phyloP scores from a whole-genome alignment of 2,888 invertebrate species.

The Eugnorisma glareosa region DNA sequence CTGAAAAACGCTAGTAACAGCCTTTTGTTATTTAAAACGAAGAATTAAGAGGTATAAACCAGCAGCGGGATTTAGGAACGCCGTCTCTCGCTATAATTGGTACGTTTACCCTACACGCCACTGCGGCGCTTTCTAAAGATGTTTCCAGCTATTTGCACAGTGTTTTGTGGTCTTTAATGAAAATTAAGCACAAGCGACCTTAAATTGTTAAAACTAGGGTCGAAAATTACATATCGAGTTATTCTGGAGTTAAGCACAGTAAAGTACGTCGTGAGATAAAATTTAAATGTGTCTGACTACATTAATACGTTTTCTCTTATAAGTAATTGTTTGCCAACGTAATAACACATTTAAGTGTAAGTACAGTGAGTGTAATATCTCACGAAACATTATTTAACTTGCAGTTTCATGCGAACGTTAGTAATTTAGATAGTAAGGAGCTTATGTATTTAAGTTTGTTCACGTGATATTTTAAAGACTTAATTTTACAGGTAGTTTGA shows the following conservation, averaged over 20 bases:
- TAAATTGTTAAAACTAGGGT: constrained; percentile 33
- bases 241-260: constrained; percentile 19
- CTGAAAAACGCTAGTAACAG: constrained; percentile 82
- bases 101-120: constrained; percentile 72
- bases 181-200: constrained; percentile 33
- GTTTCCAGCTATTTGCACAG: constrained; percentile 62
- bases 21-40: constrained; percentile 85
- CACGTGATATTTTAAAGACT: constrained; percentile 36
- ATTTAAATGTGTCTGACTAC: constrained; percentile 34
- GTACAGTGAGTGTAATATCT: constrained; percentile 33
- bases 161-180: constrained; percentile 47
- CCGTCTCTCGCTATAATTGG: constrained; percentile 73
- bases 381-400: constrained; percentile 33
- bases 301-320: constrained; percentile 41
- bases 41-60: constrained; percentile 79
- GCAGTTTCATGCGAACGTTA: constrained; percentile 30
- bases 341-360: constrained; percentile 25
- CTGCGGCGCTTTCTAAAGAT: constrained; percentile 56
- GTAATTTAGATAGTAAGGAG: constrained; percentile 47
- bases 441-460: constrained; percentile 41
- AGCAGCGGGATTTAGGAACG: constrained; percentile 69
- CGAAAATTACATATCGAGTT: constrained; percentile 27
- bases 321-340: constrained; percentile 29
- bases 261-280: constrained; percentile 35
- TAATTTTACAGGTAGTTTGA: constrained; percentile 41